Percentiles rank a stretch among this genome's conserved stretches.
Evolutionary conservation across 1,140 invertebrate species (phyloP).

Genomic region (Drosophila varians): DNA sequence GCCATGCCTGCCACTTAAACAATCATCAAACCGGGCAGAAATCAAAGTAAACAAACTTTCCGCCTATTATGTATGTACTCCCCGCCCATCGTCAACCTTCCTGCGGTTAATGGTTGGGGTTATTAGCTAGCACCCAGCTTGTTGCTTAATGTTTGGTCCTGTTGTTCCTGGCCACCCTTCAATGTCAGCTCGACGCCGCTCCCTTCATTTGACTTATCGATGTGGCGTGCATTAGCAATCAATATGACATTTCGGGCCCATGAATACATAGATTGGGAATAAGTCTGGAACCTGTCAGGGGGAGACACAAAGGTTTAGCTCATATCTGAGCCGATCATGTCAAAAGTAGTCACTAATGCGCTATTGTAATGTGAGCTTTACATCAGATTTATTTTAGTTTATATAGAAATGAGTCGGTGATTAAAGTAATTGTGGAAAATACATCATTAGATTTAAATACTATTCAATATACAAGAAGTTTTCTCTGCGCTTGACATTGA

Average conservation of each 20-base stretch:
- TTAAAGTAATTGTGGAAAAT: not conserved
- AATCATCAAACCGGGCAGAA: conserved; percentile 20
- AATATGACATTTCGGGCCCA: conserved; percentile 53
- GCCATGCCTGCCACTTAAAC: conserved; percentile 21
- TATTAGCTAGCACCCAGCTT: conserved; percentile 27
- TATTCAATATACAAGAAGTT: not conserved
- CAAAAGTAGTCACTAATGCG: conserved; percentile 36
- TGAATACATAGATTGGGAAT: conserved; percentile 5
- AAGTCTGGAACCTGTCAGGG: not conserved
- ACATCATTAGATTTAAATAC: not conserved
- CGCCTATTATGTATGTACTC: conserved; percentile 1
- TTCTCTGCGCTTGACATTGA: conserved; percentile 45
- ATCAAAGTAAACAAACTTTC: conserved; percentile 38
- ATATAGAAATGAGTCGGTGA: not conserved
- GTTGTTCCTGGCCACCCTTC: conserved; percentile 2
- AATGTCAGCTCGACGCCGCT: conserved; percentile 1
- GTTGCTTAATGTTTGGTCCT: conserved; percentile 35
- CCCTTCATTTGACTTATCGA: conserved; percentile 46
- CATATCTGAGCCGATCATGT: conserved; percentile 25
- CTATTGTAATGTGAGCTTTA: not conserved
- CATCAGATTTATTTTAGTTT: not conserved
- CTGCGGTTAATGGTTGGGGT: conserved; percentile 16
- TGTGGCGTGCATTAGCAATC: conserved; percentile 73
- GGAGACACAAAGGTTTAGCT: not conserved
- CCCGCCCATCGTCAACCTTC: not conserved